Percentiles rank a stretch among this genome's conserved stretches.
These are phyloP conservation scores for Apeltes quadracus DNA, from an alignment of 2,113 vertebrate genomes.

Conservation along the genomic window DNA sequence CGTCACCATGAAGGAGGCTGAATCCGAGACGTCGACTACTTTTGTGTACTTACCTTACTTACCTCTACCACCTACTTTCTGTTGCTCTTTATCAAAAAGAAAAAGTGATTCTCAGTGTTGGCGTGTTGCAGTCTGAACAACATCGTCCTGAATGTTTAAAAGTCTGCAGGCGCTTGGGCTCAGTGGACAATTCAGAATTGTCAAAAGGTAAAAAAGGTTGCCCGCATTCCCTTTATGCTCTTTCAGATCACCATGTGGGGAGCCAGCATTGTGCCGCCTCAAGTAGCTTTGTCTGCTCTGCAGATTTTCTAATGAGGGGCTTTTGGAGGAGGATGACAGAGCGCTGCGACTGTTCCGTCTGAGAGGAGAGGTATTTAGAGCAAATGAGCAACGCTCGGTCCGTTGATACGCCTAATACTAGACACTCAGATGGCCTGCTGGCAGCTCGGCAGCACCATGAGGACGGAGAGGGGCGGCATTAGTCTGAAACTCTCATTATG, in stretches of 20 bases:
- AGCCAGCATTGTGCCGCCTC: constrained; percentile 68
- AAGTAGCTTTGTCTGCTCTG: constrained; percentile 76
- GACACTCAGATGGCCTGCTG: constrained; percentile 64
- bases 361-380: constrained; percentile 64
- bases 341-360: constrained; percentile 45
- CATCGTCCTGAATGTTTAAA: constrained; percentile 10
- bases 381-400: constrained; percentile 57
- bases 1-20: constrained; percentile 1
- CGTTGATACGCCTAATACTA: constrained; percentile 61
- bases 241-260: constrained; percentile 64
- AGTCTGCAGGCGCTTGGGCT: constrained; percentile 28
- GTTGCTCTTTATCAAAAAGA: neutral
- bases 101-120: neutral
- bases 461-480: constrained; percentile 70
- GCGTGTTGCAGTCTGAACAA: constrained; percentile 19
- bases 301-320: constrained; percentile 78
- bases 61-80: too few species aligned
- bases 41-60: too few species aligned
- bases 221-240: constrained; percentile 65
- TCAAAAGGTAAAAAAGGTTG: constrained; percentile 54
- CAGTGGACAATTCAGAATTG: constrained; percentile 34
- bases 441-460: constrained; percentile 69
- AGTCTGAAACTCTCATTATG: constrained; percentile 76
- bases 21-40: constrained; percentile 26
- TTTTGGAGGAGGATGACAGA: constrained; percentile 79